Percentiles rank a stretch among this genome's conserved stretches.
Evolutionary conservation across 1,140 invertebrate genomes (phyloP).

Genomic region (Leptoteleia sp.): DNA sequence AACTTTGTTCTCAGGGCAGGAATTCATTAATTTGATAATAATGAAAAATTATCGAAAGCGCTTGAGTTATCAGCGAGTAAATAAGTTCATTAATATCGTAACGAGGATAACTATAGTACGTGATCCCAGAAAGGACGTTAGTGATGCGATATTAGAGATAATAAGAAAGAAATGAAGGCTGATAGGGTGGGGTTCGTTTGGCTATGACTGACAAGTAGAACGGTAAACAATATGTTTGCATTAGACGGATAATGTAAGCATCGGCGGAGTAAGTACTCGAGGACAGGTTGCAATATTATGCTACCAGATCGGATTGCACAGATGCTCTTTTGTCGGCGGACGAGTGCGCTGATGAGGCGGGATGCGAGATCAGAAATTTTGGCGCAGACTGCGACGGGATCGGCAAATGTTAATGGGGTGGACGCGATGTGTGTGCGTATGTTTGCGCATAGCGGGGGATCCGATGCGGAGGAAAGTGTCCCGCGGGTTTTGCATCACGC

Average conservation of each 20-base stretch:
- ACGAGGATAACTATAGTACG: too few species aligned
- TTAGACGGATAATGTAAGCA: constrained; percentile 80
- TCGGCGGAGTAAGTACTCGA: constrained; percentile 68
- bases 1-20: too few species aligned
- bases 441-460: constrained; percentile 49
- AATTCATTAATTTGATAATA: too few species aligned
- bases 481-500: constrained; percentile 71
- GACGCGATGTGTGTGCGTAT: constrained; percentile 32
- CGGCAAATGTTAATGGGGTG: constrained; percentile 54
- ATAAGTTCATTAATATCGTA: too few species aligned
- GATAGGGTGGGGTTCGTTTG: constrained; percentile 35
- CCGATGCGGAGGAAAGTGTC: constrained; percentile 68
- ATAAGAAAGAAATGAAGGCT: constrained; percentile 1
- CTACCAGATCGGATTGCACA: constrained; percentile 73
- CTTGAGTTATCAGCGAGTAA: too few species aligned
- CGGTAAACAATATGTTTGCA: constrained; percentile 80
- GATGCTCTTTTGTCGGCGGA: constrained; percentile 79
- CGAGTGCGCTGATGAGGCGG: constrained; percentile 44
- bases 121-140: too few species aligned
- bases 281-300: constrained; percentile 73
- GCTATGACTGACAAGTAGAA: constrained; percentile 66
- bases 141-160: too few species aligned
- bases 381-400: constrained; percentile 48
- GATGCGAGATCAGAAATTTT: constrained; percentile 59
- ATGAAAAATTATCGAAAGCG: too few species aligned